Percentiles rank a stretch among this genome's conserved stretches.
These are phyloP conservation scores for Brotula barbata DNA, from an alignment of 2,797 vertebrate genomes.

Conservation along the genomic window DNA sequence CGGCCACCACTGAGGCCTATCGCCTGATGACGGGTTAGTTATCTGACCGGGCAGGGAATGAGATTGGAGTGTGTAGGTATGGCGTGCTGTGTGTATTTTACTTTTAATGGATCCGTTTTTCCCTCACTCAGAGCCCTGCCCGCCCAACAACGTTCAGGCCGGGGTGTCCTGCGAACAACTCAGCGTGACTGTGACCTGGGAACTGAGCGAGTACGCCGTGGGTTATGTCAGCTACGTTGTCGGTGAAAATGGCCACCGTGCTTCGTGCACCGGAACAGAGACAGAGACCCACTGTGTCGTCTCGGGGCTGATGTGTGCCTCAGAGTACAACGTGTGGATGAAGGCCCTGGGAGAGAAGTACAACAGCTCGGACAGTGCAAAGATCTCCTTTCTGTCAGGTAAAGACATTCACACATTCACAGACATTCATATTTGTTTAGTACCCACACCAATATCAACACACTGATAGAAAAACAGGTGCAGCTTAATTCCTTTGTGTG, in stretches of 20 bases:
- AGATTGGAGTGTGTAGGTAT: no score
- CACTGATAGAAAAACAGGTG: no score
- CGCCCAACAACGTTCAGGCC: conserved; percentile 69
- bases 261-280: conserved; percentile 46
- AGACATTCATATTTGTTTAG: no score
- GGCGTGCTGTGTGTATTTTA: no score
- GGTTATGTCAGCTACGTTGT: conserved; percentile 68
- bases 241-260: conserved; percentile 31
- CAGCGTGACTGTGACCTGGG: conserved; percentile 67
- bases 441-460: no score
- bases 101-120: conserved; percentile 5
- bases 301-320: no score
- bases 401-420: no score
- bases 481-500: no score
- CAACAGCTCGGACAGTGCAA: no score
- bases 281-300: conserved; percentile 48
- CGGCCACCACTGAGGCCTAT: conserved; percentile 39
- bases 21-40: conserved; percentile 67
- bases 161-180: conserved; percentile 56
- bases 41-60: neutral
- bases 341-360: no score
- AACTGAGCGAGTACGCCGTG: conserved; percentile 62
- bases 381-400: no score
- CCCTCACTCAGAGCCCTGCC: conserved; percentile 71
- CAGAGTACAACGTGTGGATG: no score